These are phyloP conservation scores for Atrichornis clamosus DNA, from an alignment of 2,113 vertebrate species.

Conservation along the genomic window DNA sequence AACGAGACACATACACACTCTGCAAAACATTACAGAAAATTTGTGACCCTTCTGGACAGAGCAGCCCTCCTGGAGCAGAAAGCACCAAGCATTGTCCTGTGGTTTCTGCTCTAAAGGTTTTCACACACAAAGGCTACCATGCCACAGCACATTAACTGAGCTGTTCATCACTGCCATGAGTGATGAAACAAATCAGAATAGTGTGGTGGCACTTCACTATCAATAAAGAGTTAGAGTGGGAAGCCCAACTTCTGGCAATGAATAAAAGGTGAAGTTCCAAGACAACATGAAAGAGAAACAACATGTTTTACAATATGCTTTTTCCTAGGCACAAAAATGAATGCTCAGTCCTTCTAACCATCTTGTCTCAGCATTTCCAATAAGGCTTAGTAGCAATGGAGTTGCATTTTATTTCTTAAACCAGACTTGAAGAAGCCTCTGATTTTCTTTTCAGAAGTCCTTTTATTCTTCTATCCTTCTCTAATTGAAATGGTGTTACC, in stretches of 20 bases:
- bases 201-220: not conserved
- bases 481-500: not conserved
- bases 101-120: not conserved
- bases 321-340: not conserved
- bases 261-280: not conserved
- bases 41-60: not conserved
- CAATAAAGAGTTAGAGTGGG: not conserved
- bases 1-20: not conserved
- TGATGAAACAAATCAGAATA: not conserved
- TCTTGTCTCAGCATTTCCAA: not conserved
- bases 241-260: not conserved
- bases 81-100: rapidly evolving
- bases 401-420: not conserved
- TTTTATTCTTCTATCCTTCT: not conserved
- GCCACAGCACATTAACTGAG: not conserved
- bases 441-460: not conserved
- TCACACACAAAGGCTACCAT: not conserved
- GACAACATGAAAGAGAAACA: not conserved
- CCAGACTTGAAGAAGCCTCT: not conserved
- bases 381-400: not conserved
- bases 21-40: not conserved
- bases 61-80: not conserved
- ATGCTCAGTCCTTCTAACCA: not conserved
- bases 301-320: not conserved
- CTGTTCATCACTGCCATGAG: not conserved